Conservation (phyloP, 1,140 invertebrate species). For the Drosophila sulfurigaster region DNA sequence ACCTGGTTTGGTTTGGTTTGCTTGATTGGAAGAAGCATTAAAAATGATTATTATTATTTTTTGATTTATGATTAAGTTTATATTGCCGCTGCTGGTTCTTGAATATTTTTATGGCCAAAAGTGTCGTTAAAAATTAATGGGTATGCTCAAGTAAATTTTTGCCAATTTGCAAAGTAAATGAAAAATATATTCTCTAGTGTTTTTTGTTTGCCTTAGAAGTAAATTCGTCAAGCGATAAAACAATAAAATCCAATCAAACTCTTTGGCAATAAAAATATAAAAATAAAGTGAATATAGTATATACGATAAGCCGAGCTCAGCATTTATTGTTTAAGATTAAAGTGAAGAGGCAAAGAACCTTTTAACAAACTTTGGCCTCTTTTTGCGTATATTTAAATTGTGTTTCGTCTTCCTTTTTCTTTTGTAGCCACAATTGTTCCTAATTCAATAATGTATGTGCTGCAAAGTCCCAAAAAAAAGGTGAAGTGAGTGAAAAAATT, state of each 20-base stretch:
- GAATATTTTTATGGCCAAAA: conserved; percentile 31
- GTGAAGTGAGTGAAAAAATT: conserved; percentile 48
- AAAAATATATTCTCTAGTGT: background rate
- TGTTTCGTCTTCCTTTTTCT: conserved; percentile 7
- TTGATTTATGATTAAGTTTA: conserved; percentile 52
- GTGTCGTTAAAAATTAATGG: conserved; percentile 32
- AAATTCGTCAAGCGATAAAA: background rate
- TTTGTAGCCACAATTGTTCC: conserved; percentile 41
- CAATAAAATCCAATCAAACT: background rate
- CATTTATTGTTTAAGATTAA: conserved; percentile 24
- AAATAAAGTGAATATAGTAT: background rate
- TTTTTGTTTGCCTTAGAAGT: background rate
- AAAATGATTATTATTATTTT: conserved; percentile 52
- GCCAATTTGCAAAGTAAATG: conserved; percentile 1
- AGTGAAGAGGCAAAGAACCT: background rate
- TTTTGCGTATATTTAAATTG: conserved; percentile 16
- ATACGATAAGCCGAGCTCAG: background rate
- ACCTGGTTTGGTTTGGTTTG: conserved; percentile 19
- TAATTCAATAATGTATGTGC: conserved; percentile 73
- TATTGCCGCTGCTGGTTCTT: background rate
- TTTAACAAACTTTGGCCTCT: background rate
- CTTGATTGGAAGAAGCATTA: conserved; percentile 19
- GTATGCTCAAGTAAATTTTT: conserved; percentile 1
- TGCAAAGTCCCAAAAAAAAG: conserved; percentile 20
- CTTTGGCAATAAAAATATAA: no score